Base-by-base conservation (phyloP, 1,140 invertebrate genomes). In the Wiebesia pumilae region DNA sequence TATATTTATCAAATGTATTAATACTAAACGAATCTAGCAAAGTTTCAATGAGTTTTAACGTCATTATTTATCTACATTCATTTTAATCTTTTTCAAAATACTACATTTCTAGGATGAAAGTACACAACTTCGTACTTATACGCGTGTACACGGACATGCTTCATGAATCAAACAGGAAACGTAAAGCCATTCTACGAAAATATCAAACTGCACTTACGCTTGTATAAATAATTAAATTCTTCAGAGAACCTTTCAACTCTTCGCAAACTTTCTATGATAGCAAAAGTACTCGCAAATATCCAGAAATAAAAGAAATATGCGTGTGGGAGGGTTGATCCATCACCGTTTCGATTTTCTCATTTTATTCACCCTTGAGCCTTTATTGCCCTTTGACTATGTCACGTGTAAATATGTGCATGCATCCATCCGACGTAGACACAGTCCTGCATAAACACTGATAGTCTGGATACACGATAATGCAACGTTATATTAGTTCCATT, bases 381-480 rank as follows among this genome's bases (percentile, higher is more conserved):
- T 24, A 9, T n/a, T 75, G 35, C n/a, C 54, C 54, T 65, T 24
- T 84, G 33, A 78, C 35, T 43, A 35, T 33, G 27, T 7, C 47
- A 43, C 71, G n/a, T n/a, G 71, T 75, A 75, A 73, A 40, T 21
- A 35, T 9, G 30, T n/a, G 33, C 0, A 21, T 35, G 67, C 43
- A n/a, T 75, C 38, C 38, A 38, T 43, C 14, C 24, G 40, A 14
- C 21, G 14, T 9, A 24, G n/a, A 67, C 40, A 54, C n/a, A 40
- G 43, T 0, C 9, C 84, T 85, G 84, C 19, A 43, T 67, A 85
- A 85, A 86, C 84, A 81, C 73, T 43, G 84, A 86, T 86, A 81
- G 69, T 77, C 77, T 62, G 43, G 4, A 71, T 81, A 81, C 69
- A 12, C 80, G 40, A 71, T 19, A 30, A 27, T 43, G 4, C 69